phyloP scores from a whole-genome alignment of 35 echinoderm and acorn worm genomes.

The Lytechinus pictus region DNA sequence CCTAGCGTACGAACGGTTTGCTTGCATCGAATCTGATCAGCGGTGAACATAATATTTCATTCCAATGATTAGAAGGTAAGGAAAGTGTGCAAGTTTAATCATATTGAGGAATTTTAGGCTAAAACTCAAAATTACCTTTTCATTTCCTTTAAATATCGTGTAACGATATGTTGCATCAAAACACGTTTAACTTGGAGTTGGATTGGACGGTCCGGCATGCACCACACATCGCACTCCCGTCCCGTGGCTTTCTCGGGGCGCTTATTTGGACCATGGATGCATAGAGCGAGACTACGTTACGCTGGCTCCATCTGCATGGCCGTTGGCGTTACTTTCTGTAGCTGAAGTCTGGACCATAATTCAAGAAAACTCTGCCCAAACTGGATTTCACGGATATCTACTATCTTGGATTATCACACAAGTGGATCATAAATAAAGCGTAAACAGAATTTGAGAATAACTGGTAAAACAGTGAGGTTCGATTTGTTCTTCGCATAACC shows the following conservation, averaged over 20 bases:
- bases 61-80: slow-evolving; percentile 25
- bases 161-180: too few species aligned
- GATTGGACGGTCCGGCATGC: background rate
- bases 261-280: background rate
- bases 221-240: background rate
- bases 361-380: background rate
- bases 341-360: background rate
- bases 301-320: background rate
- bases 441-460: background rate
- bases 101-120: background rate
- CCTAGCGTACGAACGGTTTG: background rate
- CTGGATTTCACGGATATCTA: background rate
- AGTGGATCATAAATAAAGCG: background rate
- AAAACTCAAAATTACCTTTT: background rate
- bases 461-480: background rate
- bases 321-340: background rate
- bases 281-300: background rate
- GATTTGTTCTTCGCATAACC: background rate
- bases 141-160: background rate
- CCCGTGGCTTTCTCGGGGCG: slow-evolving; percentile 29
- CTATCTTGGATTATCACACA: background rate
- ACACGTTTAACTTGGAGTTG: too few species aligned
- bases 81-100: background rate
- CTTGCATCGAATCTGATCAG: background rate
- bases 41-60: background rate